Evolutionary conservation across 2,888 invertebrate species (phyloP), one percentile per base, ranked within the genome.

Genomic region (Tridacna crocea): DNA sequence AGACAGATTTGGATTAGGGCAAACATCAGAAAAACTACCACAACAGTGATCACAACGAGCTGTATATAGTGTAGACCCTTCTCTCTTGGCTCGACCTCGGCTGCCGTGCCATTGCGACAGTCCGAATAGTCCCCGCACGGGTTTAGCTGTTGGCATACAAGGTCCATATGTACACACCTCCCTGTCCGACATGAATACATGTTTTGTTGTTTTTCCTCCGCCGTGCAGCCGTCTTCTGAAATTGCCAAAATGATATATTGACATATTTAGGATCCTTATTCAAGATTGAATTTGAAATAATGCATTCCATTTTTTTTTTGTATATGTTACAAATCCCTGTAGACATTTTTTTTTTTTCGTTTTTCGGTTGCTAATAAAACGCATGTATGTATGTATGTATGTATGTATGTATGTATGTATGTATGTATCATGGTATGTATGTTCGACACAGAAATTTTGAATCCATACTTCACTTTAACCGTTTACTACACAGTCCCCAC

Each of bases 131-230:
- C 84, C 1, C 84, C 84, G 47, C 84, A 84, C 3, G 84, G 84
- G 72, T 84, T 84, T 48, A 84, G 63, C 36, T 81, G 68, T 48
- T 58, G 48, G 22, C 84, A 84, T 22, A 84, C 58, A 47, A 84
- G 73, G 46, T 72, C 70, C 48, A 61, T 76, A 65, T 81, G 78
- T 6, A 84, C 77, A 79, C 84, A 84, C 15, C 84, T 72, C 0
- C 84, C 81, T 24, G 81, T 79, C 24, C 74, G 66, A 73, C 84
- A 84, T 15, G 84, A 76, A 65, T 77, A 75, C 83, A 83, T 83
- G 19, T 66, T 77, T n/a, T 72, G 17, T 10, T 47, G 61, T 24
- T 72, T 60, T 36, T 83, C 83, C 6, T 61, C 48, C 12, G 61
- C 46, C n/a, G 58, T 66, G 61, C 83, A 83, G 19, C 83, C 83